These are phyloP conservation scores for Kradibia gibbosae DNA, from an alignment of 1,140 invertebrate genomes.

Conservation along the genomic window DNA sequence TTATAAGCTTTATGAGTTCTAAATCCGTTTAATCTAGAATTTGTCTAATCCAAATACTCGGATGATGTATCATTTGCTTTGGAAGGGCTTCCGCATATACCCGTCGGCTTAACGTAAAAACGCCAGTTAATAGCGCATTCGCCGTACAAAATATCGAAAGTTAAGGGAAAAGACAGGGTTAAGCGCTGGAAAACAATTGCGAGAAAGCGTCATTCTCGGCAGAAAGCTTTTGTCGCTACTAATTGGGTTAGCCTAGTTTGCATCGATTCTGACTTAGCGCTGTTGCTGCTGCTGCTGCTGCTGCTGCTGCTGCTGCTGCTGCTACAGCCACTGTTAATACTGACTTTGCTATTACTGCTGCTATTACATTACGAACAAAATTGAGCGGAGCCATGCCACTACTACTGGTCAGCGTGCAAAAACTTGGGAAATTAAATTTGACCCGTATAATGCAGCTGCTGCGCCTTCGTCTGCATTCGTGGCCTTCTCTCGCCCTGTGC, in stretches of 20 bases:
- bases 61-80: background rate
- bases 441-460: slow-evolving; percentile 18
- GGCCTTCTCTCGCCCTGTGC: background rate
- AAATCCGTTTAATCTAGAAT: background rate
- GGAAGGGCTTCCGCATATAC: background rate
- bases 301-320: slow-evolving; percentile 11
- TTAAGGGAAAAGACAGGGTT: background rate
- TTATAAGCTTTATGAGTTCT: background rate
- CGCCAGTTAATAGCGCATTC: background rate
- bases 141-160: background rate
- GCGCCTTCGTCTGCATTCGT: background rate
- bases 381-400: background rate
- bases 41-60: background rate
- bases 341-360: background rate
- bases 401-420: slow-evolving; percentile 13
- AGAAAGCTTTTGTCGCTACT: slow-evolving; percentile 60
- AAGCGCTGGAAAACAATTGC: background rate
- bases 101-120: background rate
- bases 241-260: slow-evolving; percentile 63
- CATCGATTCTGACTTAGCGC: slow-evolving; percentile 56
- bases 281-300: background rate
- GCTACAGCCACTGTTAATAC: background rate
- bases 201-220: background rate
- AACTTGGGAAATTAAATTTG: slow-evolving; percentile 49
- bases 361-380: no score